Evolutionary conservation across 2,797 vertebrate genomes (phyloP).

Genomic region (Merluccius polli): DNA sequence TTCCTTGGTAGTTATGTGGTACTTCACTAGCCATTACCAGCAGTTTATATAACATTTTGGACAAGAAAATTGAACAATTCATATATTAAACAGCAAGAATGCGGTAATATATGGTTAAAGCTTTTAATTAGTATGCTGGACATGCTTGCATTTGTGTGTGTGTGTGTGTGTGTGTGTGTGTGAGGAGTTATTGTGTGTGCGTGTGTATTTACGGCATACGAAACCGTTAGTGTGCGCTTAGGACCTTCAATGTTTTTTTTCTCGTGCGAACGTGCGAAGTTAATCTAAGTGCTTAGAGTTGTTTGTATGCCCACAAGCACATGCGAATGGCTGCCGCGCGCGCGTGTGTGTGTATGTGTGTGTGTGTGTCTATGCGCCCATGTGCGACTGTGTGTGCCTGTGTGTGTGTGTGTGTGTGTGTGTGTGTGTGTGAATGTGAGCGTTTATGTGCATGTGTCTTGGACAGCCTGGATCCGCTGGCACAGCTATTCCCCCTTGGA

Average conservation of each 20-base stretch:
- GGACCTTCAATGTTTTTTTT: conserved; percentile 25
- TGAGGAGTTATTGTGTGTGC: neutral
- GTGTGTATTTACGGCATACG: too few species aligned
- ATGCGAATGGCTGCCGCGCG: neutral
- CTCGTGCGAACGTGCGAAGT: neutral
- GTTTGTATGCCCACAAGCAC: neutral
- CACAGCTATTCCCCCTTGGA: conserved; percentile 40
- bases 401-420: neutral
- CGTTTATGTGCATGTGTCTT: conserved; percentile 6
- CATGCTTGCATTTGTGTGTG: neutral
- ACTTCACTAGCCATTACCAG: too few species aligned
- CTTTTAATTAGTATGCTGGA: too few species aligned
- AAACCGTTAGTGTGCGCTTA: neutral
- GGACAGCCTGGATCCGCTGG: conserved; percentile 32
- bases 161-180: neutral
- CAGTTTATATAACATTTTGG: too few species aligned
- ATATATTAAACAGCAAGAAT: too few species aligned
- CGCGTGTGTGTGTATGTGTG: conserved; percentile 5
- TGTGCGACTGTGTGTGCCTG: neutral
- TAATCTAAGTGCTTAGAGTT: neutral
- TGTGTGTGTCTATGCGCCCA: neutral
- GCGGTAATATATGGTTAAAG: too few species aligned
- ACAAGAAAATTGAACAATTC: too few species aligned
- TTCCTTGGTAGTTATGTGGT: too few species aligned
- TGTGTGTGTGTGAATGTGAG: conserved; percentile 5